These are phyloP conservation scores for Petrocephalus sullivani DNA, from an alignment of 2,797 vertebrate species.

Conservation along the genomic window DNA sequence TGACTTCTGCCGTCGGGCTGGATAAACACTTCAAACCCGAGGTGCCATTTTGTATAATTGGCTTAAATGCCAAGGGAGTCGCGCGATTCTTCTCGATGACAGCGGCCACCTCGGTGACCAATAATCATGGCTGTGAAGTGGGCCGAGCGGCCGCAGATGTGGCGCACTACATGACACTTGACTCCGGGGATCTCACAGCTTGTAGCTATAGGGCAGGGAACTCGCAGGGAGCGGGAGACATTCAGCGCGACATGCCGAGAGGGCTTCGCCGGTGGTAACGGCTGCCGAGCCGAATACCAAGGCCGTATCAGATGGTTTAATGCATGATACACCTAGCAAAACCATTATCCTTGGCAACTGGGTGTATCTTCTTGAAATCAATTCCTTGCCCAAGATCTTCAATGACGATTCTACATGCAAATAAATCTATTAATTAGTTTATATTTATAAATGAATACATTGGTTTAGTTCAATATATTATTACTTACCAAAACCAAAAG, in stretches of 20 bases:
- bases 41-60: conserved; percentile 1
- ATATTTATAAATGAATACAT: not conserved
- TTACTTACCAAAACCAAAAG: not conserved
- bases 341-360: not conserved
- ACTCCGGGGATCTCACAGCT: not conserved
- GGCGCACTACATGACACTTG: not conserved
- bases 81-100: not conserved
- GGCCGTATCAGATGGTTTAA: not conserved
- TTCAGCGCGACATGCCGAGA: not conserved
- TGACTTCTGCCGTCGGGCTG: not conserved
- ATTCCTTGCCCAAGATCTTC: not conserved
- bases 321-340: not conserved
- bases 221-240: not conserved
- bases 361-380: not conserved
- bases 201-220: not conserved
- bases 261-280: not conserved
- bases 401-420: not conserved
- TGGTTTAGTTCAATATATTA: not conserved
- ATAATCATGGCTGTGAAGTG: not conserved
- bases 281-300: not conserved
- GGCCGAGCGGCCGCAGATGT: not conserved
- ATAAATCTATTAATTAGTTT: not conserved
- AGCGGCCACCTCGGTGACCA: not conserved
- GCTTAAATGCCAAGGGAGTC: not conserved
- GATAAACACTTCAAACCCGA: not conserved